Evolutionary conservation across 2,888 invertebrate genomes (phyloP).

Genomic region (Salticus scenicus): DNA sequence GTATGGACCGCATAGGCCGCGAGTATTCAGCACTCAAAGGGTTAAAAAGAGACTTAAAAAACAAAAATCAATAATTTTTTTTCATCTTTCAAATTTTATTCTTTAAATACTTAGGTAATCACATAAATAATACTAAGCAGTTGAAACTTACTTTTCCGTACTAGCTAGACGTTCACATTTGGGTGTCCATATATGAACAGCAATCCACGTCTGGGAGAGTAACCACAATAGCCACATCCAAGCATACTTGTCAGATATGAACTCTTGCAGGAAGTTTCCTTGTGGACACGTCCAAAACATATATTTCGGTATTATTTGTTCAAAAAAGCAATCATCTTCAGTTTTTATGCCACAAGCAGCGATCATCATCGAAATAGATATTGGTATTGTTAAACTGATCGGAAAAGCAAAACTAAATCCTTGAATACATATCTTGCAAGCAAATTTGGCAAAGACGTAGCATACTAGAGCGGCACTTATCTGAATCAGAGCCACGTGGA

Average conservation of each 20-base stretch:
- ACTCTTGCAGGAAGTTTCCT: conserved; percentile 87
- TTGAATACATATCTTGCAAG: conserved; percentile 78
- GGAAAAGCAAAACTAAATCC: conserved; percentile 77
- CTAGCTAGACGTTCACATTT: conserved; percentile 97
- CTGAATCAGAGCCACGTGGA: conserved; percentile 75
- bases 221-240: conserved; percentile 96
- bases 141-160: conserved; percentile 85
- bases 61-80: too few relatives aligned
- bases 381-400: conserved; percentile 76
- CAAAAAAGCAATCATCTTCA: conserved; percentile 73
- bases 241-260: conserved; percentile 88
- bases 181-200: conserved; percentile 97
- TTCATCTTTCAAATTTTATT: too few relatives aligned
- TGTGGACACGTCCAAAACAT: conserved; percentile 89
- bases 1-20: too few relatives aligned
- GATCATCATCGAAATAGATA: conserved; percentile 73
- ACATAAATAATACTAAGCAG: too few relatives aligned
- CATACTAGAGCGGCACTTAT: conserved; percentile 75
- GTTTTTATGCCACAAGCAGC: conserved; percentile 73
- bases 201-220: conserved; percentile 96
- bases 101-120: too few relatives aligned
- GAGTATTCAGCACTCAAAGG: too few relatives aligned
- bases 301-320: conserved; percentile 68
- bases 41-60: too few relatives aligned
- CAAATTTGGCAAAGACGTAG: conserved; percentile 78